Base-by-base conservation (phyloP, 2,797 vertebrate genomes). In the Chaunax sp. region DNA sequence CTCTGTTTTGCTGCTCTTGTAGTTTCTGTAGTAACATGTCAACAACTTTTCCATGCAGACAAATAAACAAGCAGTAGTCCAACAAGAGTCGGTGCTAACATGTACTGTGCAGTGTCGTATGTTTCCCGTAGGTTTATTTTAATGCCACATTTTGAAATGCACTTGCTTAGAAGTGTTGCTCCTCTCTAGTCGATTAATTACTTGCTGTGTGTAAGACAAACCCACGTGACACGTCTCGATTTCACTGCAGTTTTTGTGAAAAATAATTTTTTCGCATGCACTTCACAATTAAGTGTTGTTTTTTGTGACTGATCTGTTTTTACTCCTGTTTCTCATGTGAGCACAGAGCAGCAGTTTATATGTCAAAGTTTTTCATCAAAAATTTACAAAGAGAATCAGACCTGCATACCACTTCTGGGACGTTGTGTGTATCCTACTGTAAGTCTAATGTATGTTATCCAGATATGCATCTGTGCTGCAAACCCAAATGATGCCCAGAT, bases 111-210 rank as follows among this genome's bases (percentile, higher is more conserved):
- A 23, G 22, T 22, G 22, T 33, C 19, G 33, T 44, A 10, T 65
- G 28, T 35, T 50, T 4, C 46, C 18, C 13, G 2, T 5, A 20
- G 62, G 54, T 51, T 60, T 43, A 64, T 11, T 53, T 8, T 18
- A 46, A 28, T 52, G 43, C 52, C 52, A 33, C 13, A 20, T 23
- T 53, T 37, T 45, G 5, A 62, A 33, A 61, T 45, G n/a, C 23
- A 1, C 3, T 14, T 19, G 19, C 57, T 60, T 64, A 62, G 23
- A 56, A 56, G 55, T 50, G 18, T 35, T 56, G 40, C 30, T 71
- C 19, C 12, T 45, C 63, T 69, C 22, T 25, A 45, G 25, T 37
- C 51, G 53, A 70, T 45, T 22, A 13, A 45, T 68, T 55, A 67
- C 54, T 47, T 30, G n/a, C 23, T 43, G 28, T 6, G 28, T 30